Conservation (phyloP, 2,113 vertebrate genomes). For the Zeus faber region DNA sequence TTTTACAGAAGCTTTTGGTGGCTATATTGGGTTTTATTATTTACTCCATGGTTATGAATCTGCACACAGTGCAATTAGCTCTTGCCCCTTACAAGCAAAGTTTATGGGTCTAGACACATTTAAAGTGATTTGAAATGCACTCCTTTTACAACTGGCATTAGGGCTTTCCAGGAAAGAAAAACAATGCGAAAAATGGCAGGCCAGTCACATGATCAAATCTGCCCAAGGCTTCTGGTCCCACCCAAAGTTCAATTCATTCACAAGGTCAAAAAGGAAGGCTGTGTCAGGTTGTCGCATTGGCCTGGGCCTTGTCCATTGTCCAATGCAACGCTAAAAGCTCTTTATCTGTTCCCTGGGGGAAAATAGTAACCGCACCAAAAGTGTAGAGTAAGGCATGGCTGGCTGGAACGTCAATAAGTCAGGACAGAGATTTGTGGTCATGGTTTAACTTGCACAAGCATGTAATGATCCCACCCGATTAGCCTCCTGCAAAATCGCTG, state of each 20-base stretch:
- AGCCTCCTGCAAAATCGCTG: conserved; percentile 19
- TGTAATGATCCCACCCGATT: conserved; percentile 13
- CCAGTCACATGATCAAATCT: conserved; percentile 34
- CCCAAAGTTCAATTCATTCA: conserved; percentile 20
- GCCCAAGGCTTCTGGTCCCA: conserved; percentile 21
- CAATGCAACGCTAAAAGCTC: too few species aligned
- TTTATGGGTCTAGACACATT: conserved; percentile 59
- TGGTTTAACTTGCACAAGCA: conserved; percentile 30
- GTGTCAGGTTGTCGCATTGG: not conserved
- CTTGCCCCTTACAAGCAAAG: conserved; percentile 18
- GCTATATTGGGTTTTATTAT: too few species aligned
- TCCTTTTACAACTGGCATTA: conserved; percentile 39
- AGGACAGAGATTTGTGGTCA: conserved; percentile 18
- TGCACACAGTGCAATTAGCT: conserved; percentile 24
- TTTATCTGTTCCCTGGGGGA: conserved; percentile 25
- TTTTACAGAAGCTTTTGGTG: too few species aligned
- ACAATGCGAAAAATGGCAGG: conserved; percentile 29
- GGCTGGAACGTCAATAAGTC: conserved; percentile 7
- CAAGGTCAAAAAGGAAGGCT: conserved; percentile 22
- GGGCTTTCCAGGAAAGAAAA: conserved; percentile 44
- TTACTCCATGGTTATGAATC: conserved; percentile 30
- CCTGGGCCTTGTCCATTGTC: not conserved
- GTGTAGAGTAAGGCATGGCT: conserved; percentile 3
- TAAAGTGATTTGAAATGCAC: conserved; percentile 34
- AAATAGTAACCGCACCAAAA: conserved; percentile 7